Evolutionary conservation across 2,113 vertebrate genomes (phyloP), one percentile per base, ranked within the genome.

Genomic region (Haemorhous mexicanus): DNA sequence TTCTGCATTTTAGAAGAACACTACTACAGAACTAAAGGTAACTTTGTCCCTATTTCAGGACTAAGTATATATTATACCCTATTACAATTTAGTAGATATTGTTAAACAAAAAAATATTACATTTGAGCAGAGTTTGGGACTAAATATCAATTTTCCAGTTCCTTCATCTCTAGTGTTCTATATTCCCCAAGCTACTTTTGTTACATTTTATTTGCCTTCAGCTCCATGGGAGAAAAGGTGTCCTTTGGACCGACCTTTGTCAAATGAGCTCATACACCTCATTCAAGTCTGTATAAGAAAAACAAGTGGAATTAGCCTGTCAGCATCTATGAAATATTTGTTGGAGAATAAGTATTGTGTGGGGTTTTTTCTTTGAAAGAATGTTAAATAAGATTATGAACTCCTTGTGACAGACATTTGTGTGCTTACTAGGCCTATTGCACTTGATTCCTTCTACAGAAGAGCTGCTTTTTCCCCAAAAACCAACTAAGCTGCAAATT

Each of bases 1-100:
- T n/a, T 59, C 44, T 93, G 33, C 49, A 89, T 97, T 94, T 93
- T 33, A 83, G 35, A 95, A 84, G 55, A 95, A 80, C 5, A 66
- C 22, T 8, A 64, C 43, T 66, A 55, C 56, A 66, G 62, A 62
- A 64, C 32, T 32, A 67, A 33, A 44, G 22, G 21, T n/a, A 68
- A 17, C 32, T 56, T 58, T 62, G 19, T 53, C 62, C 59, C 56
- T 50, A 16, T 58, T 86, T 64, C 67, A 67, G 35, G 58, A 61
- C 9, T 43, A 41, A 37, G 26, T 66, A 39, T 61, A 23, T 3
- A 77, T 73, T 61, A 46, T 8, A 50, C 6, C 12, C 4, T 37
- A 33, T 43, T 46, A 37, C 14, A 75, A 77, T 73, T 66, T 37
- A 84, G 18, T 41, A 72, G 59, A 22, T 81, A 47, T 8, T 56